Evolutionary conservation across 2,113 vertebrate species (phyloP).

Genomic region (Hoplias malabaricus): DNA sequence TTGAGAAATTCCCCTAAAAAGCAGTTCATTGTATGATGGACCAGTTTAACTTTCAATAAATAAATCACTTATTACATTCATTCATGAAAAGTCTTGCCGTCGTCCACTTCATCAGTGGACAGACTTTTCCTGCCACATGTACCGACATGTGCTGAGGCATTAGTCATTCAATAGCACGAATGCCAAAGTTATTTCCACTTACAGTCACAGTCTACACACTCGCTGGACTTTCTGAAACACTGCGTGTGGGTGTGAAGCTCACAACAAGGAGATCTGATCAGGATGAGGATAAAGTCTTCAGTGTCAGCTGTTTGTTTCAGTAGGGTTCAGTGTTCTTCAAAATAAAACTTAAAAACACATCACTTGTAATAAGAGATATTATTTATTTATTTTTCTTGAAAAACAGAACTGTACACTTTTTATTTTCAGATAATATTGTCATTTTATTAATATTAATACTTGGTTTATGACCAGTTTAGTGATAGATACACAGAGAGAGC

Average conservation of each 20-base stretch:
- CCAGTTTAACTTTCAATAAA: not conserved
- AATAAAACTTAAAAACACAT: no score
- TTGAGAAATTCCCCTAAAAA: not conserved
- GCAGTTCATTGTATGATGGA: not conserved
- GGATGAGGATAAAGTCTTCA: no score
- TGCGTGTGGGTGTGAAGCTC: not conserved
- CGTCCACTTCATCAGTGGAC: not conserved
- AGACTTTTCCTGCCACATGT: not conserved
- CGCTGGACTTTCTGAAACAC: not conserved
- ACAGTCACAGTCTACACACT: not conserved
- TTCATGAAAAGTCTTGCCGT: not conserved
- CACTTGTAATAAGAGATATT: no score
- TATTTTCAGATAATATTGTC: no score
- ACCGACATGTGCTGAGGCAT: not conserved
- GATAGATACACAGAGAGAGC: no score
- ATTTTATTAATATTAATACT: no score
- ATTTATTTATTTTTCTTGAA: no score
- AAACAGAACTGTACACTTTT: no score
- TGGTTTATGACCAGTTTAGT: no score
- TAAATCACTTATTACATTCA: not conserved
- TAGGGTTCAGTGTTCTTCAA: no score
- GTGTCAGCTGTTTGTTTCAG: no score
- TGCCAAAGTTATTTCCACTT: not conserved
- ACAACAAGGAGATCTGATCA: no score
- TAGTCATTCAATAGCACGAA: not conserved